Evolutionary conservation across 64 coral and sea anemone genomes (phyloP), one percentile per base, ranked within the genome.

Genomic region (Cladopsammia gracilis): DNA sequence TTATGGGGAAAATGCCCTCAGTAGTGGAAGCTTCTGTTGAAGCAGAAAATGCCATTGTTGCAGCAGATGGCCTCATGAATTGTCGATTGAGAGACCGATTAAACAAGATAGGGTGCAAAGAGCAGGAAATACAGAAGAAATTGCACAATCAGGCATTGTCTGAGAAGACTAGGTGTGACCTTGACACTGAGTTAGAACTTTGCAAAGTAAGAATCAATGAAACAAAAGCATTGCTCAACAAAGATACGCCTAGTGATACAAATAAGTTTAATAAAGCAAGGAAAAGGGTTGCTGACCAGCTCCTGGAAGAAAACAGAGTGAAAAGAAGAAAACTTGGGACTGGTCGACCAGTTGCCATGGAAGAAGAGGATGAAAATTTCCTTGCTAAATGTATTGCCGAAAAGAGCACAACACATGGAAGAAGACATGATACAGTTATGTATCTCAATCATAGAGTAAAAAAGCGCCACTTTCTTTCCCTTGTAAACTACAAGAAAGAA

Each of bases 331-430:
- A 82, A 71, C 50, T 82, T 25, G 76, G 89, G 11, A 51, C 76
- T 72, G 77, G 89, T 2, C 72, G 75, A 90, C 88, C 75, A 69
- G 68, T 19, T 5, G 62, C 54, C n/a, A 82, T 91, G 64, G 89
- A 48, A 50, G 89, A 80, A 57, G 88, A 89, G 59, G 86, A 88
- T 12, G 71, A 89, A 76, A 18, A 76, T 16, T 89, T 76, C 71
- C 44, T 76, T 15, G 86, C 86, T 60, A 89, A 89, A 76, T 89
- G 86, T 47, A 89, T 89, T 34, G 86, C 86, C 1, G 86, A 89
- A 11, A 89, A 89, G 25, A 76, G 86, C 25, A 89, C 71, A 10
- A 57, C 85, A 6, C 67, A 87, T 73, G 68, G 82, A 11, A 87
- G 67, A 10, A 26, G 85, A 56, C 85, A 73, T 73, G 85, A 87